Percentiles rank a stretch among this genome's conserved stretches.
phyloP scores from a whole-genome alignment of 2,113 vertebrate species.

The Lutjanus erythropterus region DNA sequence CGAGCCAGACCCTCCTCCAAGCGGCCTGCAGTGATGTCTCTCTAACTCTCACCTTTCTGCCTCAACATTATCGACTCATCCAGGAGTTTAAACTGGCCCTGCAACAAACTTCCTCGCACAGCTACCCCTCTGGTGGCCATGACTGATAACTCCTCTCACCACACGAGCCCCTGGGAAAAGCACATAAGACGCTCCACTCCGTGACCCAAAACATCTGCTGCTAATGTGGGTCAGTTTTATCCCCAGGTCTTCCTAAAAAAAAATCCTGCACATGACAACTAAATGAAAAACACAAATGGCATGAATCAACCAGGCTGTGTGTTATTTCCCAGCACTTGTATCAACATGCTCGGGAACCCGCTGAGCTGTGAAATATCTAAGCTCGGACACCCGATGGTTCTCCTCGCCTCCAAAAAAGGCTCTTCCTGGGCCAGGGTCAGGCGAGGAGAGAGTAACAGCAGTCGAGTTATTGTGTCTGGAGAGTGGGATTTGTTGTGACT shows the following conservation, averaged over 20 bases:
- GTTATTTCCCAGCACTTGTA: conserved; percentile 75
- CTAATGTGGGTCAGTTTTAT: conserved; percentile 72
- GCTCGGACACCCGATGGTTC: conserved; percentile 55
- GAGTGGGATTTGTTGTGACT: conserved; percentile 56
- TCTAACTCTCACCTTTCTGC: not conserved
- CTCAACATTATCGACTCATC: conserved; percentile 9
- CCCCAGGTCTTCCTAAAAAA: conserved; percentile 7
- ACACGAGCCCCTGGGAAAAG: conserved; percentile 33
- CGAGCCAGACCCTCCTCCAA: too few relatives aligned
- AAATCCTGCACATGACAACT: conserved; percentile 41
- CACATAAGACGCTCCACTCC: conserved; percentile 43
- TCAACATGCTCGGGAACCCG: conserved; percentile 67
- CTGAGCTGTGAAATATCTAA: conserved; percentile 73
- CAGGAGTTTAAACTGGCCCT: not conserved
- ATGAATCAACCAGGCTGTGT: conserved; percentile 59
- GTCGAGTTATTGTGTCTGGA: conserved; percentile 53
- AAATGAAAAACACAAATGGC: conserved; percentile 69
- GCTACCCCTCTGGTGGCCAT: conserved; percentile 25
- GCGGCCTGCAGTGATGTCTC: too few relatives aligned
- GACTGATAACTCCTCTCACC: conserved; percentile 30
- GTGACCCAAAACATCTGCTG: conserved; percentile 78
- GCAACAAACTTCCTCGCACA: conserved; percentile 3
- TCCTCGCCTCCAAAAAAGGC: conserved; percentile 39
- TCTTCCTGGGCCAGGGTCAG: conserved; percentile 55
- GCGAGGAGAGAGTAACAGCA: conserved; percentile 57